A percentile compares a stretch with the other conserved stretches of the same genome.
Evolutionary conservation across 1,140 invertebrate genomes (phyloP).

Genomic region (Halesus radiatus): DNA sequence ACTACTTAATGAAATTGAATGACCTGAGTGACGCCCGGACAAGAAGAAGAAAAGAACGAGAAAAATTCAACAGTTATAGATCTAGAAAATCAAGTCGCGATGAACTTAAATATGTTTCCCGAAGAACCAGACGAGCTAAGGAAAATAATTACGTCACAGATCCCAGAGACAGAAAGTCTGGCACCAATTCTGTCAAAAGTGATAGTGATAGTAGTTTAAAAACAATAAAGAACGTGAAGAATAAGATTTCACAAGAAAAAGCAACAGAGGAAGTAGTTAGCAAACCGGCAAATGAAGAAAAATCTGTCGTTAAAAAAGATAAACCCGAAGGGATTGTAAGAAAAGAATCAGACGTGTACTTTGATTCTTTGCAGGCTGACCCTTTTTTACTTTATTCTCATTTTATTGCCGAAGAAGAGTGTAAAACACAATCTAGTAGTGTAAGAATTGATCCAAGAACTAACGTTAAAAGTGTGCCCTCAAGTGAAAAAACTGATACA

Average conservation of each 20-base stretch:
- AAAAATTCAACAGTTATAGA: conserved; percentile 43
- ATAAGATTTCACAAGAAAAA: conserved; percentile 12
- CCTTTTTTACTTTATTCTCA: conserved; percentile 55
- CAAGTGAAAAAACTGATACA: conserved; percentile 18
- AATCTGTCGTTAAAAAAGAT: conserved; percentile 7
- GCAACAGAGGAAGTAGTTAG: not conserved
- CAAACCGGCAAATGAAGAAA: conserved; percentile 8
- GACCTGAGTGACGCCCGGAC: conserved; percentile 25
- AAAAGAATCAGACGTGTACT: conserved; percentile 40
- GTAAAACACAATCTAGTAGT: conserved; percentile 26
- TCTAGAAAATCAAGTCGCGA: conserved; percentile 36
- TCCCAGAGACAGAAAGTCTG: conserved; percentile 25
- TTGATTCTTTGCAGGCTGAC: conserved; percentile 53
- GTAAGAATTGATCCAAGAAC: conserved; percentile 7
- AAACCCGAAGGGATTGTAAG: not conserved
- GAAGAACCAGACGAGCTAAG: conserved; percentile 20
- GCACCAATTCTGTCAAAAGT: conserved; percentile 14
- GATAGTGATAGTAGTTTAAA: conserved; percentile 34
- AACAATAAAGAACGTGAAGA: conserved; percentile 33
- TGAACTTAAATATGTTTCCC: conserved; percentile 29
- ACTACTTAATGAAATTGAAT: conserved; percentile 43
- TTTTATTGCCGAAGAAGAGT: conserved; percentile 54
- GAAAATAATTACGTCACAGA: conserved; percentile 34
- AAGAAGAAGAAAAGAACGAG: conserved; percentile 27
- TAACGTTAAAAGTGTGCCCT: not conserved